Evolutionary conservation across 2,888 invertebrate species (phyloP).

Genomic region (Bugula neritina): DNA sequence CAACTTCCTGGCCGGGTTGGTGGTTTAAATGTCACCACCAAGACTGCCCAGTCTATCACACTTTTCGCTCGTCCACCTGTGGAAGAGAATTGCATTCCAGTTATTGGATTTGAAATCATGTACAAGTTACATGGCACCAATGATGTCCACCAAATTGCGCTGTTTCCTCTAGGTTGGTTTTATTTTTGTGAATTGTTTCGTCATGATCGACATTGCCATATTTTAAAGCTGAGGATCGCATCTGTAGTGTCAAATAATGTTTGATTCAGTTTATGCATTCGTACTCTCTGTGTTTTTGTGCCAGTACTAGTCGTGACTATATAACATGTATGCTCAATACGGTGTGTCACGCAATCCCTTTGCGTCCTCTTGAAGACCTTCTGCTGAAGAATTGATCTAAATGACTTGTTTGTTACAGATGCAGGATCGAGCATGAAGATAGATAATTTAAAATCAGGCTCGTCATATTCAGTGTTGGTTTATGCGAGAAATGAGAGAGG

Average conservation of each 20-base stretch:
- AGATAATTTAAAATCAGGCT: not conserved
- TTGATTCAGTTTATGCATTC: too few species aligned
- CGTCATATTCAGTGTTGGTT: not conserved
- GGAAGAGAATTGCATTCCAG: slow-evolving; percentile 19
- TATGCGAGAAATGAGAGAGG: slow-evolving; percentile 18
- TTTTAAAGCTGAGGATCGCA: too few species aligned
- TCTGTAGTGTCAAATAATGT: too few species aligned
- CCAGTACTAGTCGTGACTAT: too few species aligned
- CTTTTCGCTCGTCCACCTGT: not conserved
- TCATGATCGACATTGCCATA: too few species aligned
- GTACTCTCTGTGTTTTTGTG: too few species aligned
- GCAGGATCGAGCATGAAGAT: not conserved
- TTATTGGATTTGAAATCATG: not conserved
- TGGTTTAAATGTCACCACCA: not conserved
- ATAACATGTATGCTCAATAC: too few species aligned
- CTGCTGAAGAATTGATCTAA: too few species aligned
- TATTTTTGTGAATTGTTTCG: too few species aligned
- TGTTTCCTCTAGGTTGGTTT: slow-evolving; percentile 2
- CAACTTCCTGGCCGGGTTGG: not conserved
- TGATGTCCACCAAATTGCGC: not conserved
- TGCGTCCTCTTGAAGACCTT: too few species aligned
- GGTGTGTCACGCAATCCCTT: too few species aligned
- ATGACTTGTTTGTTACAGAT: too few species aligned
- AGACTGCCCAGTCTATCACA: not conserved
- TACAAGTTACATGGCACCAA: slow-evolving; percentile 10